Evolutionary conservation across 2,888 invertebrate genomes (phyloP).

Genomic region (Buathra laborator): DNA sequence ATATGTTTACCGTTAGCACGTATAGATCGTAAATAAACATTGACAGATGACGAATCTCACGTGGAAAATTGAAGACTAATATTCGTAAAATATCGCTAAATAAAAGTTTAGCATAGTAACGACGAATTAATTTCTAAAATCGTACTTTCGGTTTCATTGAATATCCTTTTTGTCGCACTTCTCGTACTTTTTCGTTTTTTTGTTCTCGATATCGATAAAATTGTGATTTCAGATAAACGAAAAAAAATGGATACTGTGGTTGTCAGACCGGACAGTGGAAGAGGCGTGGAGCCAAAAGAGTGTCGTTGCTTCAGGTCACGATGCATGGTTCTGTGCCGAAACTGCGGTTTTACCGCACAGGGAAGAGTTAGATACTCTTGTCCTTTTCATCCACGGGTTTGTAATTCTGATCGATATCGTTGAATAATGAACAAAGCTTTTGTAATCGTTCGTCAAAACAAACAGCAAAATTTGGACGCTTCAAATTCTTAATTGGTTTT

Average conservation of each 20-base stretch:
- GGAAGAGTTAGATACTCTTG: conserved; percentile 75
- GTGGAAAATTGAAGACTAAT: not conserved
- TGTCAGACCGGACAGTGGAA: conserved; percentile 21
- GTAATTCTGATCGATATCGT: conserved; percentile 22
- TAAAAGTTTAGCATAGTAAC: not conserved
- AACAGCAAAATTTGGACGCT: not conserved
- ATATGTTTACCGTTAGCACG: not conserved
- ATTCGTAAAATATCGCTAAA: not conserved
- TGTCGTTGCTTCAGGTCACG: conserved; percentile 74
- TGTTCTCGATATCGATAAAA: not conserved
- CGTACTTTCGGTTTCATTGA: not conserved
- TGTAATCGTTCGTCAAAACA: not conserved
- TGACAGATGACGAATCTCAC: not conserved
- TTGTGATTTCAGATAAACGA: not conserved
- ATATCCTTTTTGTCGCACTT: not conserved
- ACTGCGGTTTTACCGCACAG: conserved; percentile 72
- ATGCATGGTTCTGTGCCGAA: conserved; percentile 70
- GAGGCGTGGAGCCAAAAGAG: conserved; percentile 41
- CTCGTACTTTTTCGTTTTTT: not conserved
- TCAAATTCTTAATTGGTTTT: no score
- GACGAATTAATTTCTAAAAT: not conserved
- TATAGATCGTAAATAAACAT: not conserved
- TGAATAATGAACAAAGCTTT: not conserved
- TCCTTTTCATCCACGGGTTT: conserved; percentile 72
- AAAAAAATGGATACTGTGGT: not conserved